Conservation (phyloP, 2,888 invertebrate species). For the Podotricha telesiphe region DNA sequence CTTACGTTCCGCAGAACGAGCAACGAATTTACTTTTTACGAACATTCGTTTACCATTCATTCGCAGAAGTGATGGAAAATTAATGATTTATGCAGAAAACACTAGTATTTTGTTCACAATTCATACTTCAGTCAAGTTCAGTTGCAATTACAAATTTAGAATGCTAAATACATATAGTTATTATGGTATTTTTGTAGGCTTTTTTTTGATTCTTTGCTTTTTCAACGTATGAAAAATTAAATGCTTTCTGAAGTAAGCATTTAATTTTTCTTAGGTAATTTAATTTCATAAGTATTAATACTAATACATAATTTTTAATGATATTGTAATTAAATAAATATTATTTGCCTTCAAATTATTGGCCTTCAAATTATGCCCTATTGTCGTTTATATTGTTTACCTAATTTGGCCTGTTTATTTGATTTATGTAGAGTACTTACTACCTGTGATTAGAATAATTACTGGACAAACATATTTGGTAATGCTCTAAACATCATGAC, state of each 20-base stretch:
- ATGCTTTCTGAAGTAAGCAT: too few relatives aligned
- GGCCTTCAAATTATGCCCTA: neutral
- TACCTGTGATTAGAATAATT: constrained; percentile 18
- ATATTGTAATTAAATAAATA: neutral
- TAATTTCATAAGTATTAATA: too few relatives aligned
- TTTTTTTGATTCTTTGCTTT: too few relatives aligned
- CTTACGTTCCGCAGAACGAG: constrained; percentile 56
- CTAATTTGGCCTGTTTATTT: constrained; percentile 14
- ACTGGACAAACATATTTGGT: constrained; percentile 20
- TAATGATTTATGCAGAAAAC: constrained; percentile 21
- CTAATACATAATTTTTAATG: too few relatives aligned
- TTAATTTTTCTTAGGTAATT: too few relatives aligned
- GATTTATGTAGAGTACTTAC: constrained; percentile 16
- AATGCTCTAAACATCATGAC: constrained; percentile 5
- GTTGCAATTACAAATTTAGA: too few relatives aligned
- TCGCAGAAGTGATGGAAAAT: constrained; percentile 32
- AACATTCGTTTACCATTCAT: constrained; percentile 36
- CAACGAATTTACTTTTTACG: constrained; percentile 52
- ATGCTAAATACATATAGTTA: too few relatives aligned
- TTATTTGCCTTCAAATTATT: neutral
- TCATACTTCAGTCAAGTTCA: too few relatives aligned
- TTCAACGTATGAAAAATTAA: too few relatives aligned
- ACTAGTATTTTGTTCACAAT: constrained; percentile 2
- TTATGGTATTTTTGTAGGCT: too few relatives aligned
- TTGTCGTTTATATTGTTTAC: constrained; percentile 15